These are phyloP conservation scores for Tetraneura akinire DNA, from an alignment of 1,140 invertebrate species.

Conservation along the genomic window DNA sequence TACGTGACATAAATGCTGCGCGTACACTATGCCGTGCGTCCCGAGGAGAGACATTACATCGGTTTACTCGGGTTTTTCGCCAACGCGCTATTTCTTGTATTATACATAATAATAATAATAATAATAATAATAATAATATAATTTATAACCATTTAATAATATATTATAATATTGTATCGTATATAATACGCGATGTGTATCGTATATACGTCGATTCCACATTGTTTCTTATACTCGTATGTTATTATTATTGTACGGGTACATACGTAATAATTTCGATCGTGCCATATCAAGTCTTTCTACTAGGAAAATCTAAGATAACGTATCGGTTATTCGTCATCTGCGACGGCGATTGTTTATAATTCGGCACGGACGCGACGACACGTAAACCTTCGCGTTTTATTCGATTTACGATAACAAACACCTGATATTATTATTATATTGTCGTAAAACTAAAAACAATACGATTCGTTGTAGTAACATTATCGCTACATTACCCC, in stretches of 20 bases:
- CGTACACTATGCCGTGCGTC: neutral
- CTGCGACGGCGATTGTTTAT: neutral
- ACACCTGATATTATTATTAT: too few species aligned
- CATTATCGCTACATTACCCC: too few species aligned
- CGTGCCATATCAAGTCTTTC: too few species aligned
- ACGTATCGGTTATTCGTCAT: neutral
- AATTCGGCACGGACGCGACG: neutral
- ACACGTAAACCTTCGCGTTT: neutral
- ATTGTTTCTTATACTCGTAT: too few species aligned
- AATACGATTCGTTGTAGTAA: neutral
- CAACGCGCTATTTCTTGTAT: constrained; percentile 1
- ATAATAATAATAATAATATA: too few species aligned
- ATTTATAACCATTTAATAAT: too few species aligned
- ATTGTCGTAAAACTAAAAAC: neutral
- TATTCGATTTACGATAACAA: neutral
- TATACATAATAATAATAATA: neutral
- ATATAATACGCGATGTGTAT: too few species aligned
- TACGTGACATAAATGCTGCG: constrained; percentile 20
- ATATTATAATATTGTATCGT: too few species aligned
- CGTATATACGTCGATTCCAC: too few species aligned
- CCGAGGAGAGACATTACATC: constrained; percentile 5
- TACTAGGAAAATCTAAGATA: neutral
- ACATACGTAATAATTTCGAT: too few species aligned
- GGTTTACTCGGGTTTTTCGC: constrained; percentile 38
- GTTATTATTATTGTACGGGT: too few species aligned